Conservation (phyloP, 2,113 vertebrate genomes). For the Plecotus auritus region DNA sequence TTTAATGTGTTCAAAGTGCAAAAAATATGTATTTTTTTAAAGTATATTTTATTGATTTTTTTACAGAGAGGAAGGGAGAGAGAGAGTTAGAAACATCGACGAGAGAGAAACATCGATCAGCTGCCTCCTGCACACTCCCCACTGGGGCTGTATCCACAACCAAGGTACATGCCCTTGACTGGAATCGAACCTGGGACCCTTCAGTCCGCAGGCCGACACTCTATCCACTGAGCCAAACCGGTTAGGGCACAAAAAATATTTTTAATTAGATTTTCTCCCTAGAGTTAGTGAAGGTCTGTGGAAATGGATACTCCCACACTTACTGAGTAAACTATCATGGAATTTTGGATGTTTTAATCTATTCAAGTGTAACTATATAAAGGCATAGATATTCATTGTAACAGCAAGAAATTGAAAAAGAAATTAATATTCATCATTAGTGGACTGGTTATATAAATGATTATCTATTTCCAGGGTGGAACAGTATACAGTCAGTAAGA, state of each 20-base stretch:
- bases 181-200: too few relatives aligned
- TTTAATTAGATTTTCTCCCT: background rate
- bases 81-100: too few relatives aligned
- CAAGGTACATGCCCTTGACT: too few relatives aligned
- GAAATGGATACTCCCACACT: background rate
- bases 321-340: background rate
- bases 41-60: too few relatives aligned
- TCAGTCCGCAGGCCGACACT: too few relatives aligned
- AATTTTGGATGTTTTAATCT: background rate
- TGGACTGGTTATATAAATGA: background rate
- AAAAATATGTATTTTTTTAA: too few relatives aligned
- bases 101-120: too few relatives aligned
- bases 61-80: too few relatives aligned
- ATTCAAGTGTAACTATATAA: background rate
- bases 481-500: background rate
- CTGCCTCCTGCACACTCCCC: too few relatives aligned
- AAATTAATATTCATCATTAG: background rate
- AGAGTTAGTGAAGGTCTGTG: background rate
- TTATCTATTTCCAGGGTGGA: background rate
- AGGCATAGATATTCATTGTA: background rate
- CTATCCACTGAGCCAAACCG: too few relatives aligned
- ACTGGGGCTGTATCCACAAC: too few relatives aligned
- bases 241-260: background rate
- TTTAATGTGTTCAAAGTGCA: too few relatives aligned
- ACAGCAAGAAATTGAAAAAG: background rate